A percentile compares a stretch with the other conserved stretches of the same genome.
Evolutionary conservation across 2,888 invertebrate genomes (phyloP).

Genomic region (Timema podura): DNA sequence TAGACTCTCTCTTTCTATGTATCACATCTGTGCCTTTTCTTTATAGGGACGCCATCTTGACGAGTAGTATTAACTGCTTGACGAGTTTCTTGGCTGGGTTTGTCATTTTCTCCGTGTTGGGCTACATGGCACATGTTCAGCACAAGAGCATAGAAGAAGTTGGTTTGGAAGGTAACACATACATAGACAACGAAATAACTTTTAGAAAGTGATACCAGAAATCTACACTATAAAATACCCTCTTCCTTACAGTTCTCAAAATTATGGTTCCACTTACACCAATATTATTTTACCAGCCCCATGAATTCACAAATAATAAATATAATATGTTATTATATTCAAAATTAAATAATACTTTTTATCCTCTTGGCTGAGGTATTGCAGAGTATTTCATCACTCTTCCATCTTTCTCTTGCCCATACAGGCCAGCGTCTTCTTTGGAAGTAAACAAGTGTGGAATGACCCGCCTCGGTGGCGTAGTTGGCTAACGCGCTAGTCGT

Average conservation of each 20-base stretch:
- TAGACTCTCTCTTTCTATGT: not conserved
- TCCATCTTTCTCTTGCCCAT: too few species aligned
- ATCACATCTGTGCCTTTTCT: not conserved
- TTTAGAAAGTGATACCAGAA: not conserved
- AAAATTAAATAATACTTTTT: too few species aligned
- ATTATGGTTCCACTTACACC: not conserved
- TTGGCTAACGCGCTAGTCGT: too few species aligned
- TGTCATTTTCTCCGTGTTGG: slow-evolving; percentile 90
- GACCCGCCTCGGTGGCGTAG: too few species aligned
- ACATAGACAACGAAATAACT: not conserved
- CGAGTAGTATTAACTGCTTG: slow-evolving; percentile 84
- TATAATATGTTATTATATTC: too few species aligned
- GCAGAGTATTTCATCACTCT: too few species aligned
- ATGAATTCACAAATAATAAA: too few species aligned
- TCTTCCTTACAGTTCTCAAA: not conserved
- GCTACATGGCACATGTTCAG: slow-evolving; percentile 91
- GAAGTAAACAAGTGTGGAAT: too few species aligned
- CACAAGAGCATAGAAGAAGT: slow-evolving; percentile 82
- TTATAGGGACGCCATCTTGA: slow-evolving; percentile 79
- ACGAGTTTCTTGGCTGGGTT: slow-evolving; percentile 93
- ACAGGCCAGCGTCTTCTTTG: too few species aligned
- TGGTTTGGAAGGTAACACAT: slow-evolving; percentile 64
- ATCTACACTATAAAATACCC: not conserved
- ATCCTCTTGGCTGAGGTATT: too few species aligned
- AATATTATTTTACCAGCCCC: not conserved